Evolutionary conservation across 2,888 invertebrate genomes (phyloP), one percentile per base, ranked within the genome.

Genomic region (Cephus pygmeus): DNA sequence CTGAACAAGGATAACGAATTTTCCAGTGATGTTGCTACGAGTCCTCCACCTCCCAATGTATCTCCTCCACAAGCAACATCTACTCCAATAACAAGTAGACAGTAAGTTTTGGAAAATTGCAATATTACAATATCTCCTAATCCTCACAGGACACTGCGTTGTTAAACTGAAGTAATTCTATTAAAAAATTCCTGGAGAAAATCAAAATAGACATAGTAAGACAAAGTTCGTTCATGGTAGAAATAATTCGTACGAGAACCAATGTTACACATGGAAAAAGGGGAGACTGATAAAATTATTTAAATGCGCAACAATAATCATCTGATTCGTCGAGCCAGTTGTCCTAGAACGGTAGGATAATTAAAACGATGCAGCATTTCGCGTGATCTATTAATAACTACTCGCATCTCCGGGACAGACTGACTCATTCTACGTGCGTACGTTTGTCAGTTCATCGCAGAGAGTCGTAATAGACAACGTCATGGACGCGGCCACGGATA

Each of bases 21-120:
- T 81, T 82, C 84, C 81, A 87, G 83, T 80, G 86, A 90, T 87
- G 88, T 81, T 69, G 81, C 87, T 36, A 86, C 86, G 69, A 86
- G 36, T 73, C 56, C 83, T 69, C 83, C 87, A 77, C 80, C 81
- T 35, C 35, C 23, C 30, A 56, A 56, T 56, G 56, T 56, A 56
- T 56, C 23, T 56, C 23, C 56, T 23, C 56, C 56, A 56, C 23
- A 23, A 56, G 56, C 56, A 56, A 23, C 56, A 31, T n/a, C 74
- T 30, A 30, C 74, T 33, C 36, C 35, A 74, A 36, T 74, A 74
- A 36, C 74, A 30, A 74, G n/a, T 12, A 36, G 23, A 35, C 31
- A 74, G 74, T 74, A 35, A 74, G 74, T 74, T 36, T 35, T 11
- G 23, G 23, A 56, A 56, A 56, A 56, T 40, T 56, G 56, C 56